A percentile compares a stretch with the other conserved stretches of the same genome.
Conservation (phyloP, 2,797 vertebrate genomes). For the Labeo calbasu region DNA sequence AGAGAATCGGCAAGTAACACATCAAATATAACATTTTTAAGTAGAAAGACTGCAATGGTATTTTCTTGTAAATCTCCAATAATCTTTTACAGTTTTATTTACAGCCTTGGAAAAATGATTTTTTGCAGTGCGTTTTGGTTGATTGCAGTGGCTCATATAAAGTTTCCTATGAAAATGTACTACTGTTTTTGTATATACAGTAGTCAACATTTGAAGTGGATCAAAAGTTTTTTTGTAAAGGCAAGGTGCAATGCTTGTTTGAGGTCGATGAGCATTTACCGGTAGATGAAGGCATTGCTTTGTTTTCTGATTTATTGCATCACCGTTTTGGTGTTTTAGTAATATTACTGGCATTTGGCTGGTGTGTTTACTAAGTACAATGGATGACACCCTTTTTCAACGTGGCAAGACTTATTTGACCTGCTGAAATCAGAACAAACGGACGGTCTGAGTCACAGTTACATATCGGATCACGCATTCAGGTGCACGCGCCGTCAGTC, state of each 20-base stretch:
- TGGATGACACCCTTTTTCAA: background rate
- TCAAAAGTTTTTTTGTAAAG: too few species aligned
- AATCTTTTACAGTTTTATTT: too few species aligned
- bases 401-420: background rate
- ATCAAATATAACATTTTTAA: too few species aligned
- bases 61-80: too few species aligned
- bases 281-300: background rate
- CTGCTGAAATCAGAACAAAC: background rate
- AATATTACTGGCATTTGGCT: background rate
- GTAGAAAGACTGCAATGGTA: too few species aligned
- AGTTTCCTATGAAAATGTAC: background rate
- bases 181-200: background rate
- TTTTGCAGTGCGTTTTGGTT: background rate
- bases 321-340: background rate
- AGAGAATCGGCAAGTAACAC: background rate
- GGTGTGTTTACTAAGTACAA: background rate
- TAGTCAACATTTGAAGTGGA: too few species aligned
- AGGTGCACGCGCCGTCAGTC: background rate
- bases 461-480: background rate
- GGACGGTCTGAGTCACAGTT: background rate
- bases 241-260: background rate
- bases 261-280: background rate
- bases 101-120: too few species aligned
- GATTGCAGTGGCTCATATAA: background rate
- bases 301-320: background rate